Percentiles rank a stretch among this genome's conserved stretches.
Evolutionary conservation across 1,140 invertebrate genomes (phyloP).

Genomic region (Drosophila rhopaloa): DNA sequence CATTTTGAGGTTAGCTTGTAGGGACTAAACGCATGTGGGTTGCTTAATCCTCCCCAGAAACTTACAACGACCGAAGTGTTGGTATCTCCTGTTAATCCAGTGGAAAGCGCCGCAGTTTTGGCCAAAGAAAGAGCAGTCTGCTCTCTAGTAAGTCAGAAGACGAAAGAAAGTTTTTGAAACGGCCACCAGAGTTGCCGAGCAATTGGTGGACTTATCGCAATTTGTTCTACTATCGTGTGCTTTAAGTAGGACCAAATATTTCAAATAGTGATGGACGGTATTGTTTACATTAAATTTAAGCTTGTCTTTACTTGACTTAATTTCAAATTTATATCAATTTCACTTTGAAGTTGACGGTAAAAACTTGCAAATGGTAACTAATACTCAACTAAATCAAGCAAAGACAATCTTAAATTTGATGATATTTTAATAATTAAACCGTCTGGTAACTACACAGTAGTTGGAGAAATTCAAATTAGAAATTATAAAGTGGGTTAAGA

Average conservation of each 20-base stretch:
- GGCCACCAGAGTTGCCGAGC: conserved; percentile 7
- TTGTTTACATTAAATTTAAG: no score
- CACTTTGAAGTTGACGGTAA: no score
- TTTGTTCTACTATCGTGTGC: neutral
- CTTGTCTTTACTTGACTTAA: no score
- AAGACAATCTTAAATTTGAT: no score
- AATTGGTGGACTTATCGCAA: neutral
- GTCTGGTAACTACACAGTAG: no score
- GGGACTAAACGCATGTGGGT: neutral
- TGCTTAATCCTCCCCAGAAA: neutral
- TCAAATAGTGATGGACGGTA: neutral
- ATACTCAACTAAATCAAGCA: no score
- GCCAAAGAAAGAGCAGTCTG: neutral
- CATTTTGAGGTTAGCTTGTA: conserved; percentile 10
- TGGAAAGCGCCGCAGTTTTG: neutral
- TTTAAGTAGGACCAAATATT: conserved; percentile 1
- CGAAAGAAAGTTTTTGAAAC: conserved; percentile 21
- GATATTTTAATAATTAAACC: neutral
- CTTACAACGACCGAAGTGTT: neutral
- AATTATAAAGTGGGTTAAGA: no score
- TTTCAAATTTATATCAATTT: no score
- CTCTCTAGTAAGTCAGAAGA: neutral
- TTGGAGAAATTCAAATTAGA: no score
- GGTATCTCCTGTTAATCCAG: neutral
- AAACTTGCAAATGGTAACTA: no score